phyloP scores from a whole-genome alignment of 92 coral and sea anemone species.

The Meandrina meandrites region DNA sequence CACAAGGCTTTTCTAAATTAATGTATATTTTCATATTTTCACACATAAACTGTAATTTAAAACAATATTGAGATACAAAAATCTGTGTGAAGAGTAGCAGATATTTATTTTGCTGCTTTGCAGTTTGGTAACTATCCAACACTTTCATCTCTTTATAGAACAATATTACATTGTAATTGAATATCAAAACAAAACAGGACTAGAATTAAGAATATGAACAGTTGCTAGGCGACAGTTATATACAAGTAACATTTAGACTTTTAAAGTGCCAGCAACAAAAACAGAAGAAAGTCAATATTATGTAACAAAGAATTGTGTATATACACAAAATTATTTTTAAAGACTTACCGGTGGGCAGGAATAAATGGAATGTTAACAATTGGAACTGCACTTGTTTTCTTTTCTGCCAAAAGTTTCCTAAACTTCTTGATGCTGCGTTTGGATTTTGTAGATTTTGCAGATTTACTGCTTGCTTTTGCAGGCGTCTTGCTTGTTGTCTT shows the following conservation, averaged over 20 bases:
- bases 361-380: slow-evolving; percentile 98
- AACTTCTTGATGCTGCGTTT: slow-evolving; percentile 88
- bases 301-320: background rate
- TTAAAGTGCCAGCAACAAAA: background rate
- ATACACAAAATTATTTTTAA: background rate
- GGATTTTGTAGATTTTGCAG: slow-evolving; percentile 63
- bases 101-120: background rate
- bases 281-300: background rate
- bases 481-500: slow-evolving; percentile 63
- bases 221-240: slow-evolving; percentile 16
- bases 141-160: background rate
- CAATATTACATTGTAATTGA: background rate
- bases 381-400: slow-evolving; percentile 94
- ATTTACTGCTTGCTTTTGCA: slow-evolving; percentile 44
- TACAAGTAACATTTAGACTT: background rate
- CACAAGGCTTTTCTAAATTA: background rate
- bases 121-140: background rate
- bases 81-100: no score
- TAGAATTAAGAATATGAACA: background rate
- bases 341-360: slow-evolving; percentile 95
- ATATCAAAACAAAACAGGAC: background rate
- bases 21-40: background rate
- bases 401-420: slow-evolving; percentile 92
- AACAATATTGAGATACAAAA: background rate
- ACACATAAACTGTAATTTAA: background rate